Evolutionary conservation across 2,797 vertebrate species (phyloP), one percentile per base, ranked within the genome.

Genomic region (Odontamblyopus rebecca): DNA sequence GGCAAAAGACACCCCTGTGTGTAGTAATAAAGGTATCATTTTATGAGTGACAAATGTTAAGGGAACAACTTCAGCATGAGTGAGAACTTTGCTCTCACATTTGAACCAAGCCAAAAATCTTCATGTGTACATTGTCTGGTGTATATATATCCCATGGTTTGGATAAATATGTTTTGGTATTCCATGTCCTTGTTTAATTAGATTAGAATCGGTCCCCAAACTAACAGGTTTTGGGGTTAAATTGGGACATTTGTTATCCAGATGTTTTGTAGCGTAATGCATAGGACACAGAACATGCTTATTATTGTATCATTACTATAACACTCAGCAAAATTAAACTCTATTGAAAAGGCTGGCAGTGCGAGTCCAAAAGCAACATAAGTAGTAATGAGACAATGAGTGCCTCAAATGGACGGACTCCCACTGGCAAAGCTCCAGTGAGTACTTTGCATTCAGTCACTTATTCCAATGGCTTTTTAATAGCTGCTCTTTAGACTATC

Each of bases 391-490:
- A 81, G 78, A 91, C 86, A 92, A 89, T 88, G 87, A 76, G 82
- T 88, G 83, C 75, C 77, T 67, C 80, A 81, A 32, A n/a, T 78
- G 72, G 66, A 86, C 78, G 89, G 82, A 86, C 91, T 93, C 92
- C 88, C 90, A 91, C 77, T 93, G 93, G 92, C 90, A 75, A 9
- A 0, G 56, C 41, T 88, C 89, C 93, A 93, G 73, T 76, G 70
- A 91, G 89, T 90, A 90, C 92, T 91, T 91, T 91, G 89, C 89
- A 90, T 92, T 90, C 91, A 92, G 91, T 87, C 79, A 85, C 85
- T 78, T 65, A 61, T 89, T 82, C 87, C 81, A 82, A 68, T 85
- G 73, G 82, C 85, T 53, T 82, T 86, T 79, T 81, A 66, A 79
- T 80, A 77, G 69, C 63, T 81, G 73, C 18, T 74, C 78, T 76